A percentile compares a stretch with the other conserved stretches of the same genome.
Conservation (phyloP, 2,888 invertebrate genomes). For the Sialis fuliginosa region DNA sequence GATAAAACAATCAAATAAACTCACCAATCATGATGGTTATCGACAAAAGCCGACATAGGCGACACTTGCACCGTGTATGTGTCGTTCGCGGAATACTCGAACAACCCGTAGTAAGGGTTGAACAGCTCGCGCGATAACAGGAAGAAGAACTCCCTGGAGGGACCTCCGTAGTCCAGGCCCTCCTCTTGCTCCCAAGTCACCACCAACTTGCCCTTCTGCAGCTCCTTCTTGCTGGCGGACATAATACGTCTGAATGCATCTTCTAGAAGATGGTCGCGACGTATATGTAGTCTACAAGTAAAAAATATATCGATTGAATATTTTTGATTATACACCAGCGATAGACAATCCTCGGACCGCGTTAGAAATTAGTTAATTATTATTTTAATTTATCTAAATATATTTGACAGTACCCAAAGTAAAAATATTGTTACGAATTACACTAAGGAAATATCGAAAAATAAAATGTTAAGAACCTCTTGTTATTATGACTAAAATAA, state of each 20-base stretch:
- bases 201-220: slow-evolving; percentile 87
- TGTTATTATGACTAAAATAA: slow-evolving; percentile 2
- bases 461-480: slow-evolving; percentile 1
- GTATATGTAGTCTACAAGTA: slow-evolving; percentile 62
- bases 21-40: slow-evolving; percentile 90
- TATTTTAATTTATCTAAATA: too few relatives aligned
- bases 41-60: slow-evolving; percentile 92
- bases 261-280: slow-evolving; percentile 82
- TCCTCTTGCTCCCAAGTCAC: slow-evolving; percentile 92
- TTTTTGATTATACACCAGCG: neutral
- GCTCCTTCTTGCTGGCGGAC: slow-evolving; percentile 87
- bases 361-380: too few relatives aligned
- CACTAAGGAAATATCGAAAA: neutral
- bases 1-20: neutral
- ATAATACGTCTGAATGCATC: slow-evolving; percentile 94
- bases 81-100: slow-evolving; percentile 96
- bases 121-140: slow-evolving; percentile 91
- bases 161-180: slow-evolving; percentile 94
- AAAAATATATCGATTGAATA: slow-evolving; percentile 7
- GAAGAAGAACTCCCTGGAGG: slow-evolving; percentile 95
- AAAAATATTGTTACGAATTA: too few relatives aligned
- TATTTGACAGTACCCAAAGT: too few relatives aligned
- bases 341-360: too few relatives aligned
- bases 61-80: slow-evolving; percentile 92
- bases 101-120: slow-evolving; percentile 95